A percentile compares a stretch with the other conserved stretches of the same genome.
These are phyloP conservation scores for Tricholauxania praeusta DNA, from an alignment of 2,888 invertebrate genomes.

Conservation along the genomic window DNA sequence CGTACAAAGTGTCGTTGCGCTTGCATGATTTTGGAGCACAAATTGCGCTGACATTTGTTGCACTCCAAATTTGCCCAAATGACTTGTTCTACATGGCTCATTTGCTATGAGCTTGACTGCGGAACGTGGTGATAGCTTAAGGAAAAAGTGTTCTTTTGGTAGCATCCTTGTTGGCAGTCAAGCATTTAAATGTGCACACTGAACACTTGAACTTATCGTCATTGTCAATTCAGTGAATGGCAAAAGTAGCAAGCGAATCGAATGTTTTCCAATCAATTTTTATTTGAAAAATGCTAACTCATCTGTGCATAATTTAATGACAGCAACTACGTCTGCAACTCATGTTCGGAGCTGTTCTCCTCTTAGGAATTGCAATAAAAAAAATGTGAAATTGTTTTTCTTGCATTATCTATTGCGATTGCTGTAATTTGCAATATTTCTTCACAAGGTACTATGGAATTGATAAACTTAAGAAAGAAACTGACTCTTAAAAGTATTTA, in stretches of 20 bases:
- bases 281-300: slow-evolving; percentile 66
- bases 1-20: no score
- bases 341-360: background rate
- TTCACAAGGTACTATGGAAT: slow-evolving; percentile 9
- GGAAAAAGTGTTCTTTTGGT: background rate
- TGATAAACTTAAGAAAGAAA: no score
- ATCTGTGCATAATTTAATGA: slow-evolving; percentile 67
- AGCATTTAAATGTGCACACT: slow-evolving; percentile 25
- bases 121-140: no score
- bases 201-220: slow-evolving; percentile 27
- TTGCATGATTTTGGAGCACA: no score
- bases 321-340: slow-evolving; percentile 31
- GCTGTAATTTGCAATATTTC: slow-evolving; percentile 55
- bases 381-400: slow-evolving; percentile 51
- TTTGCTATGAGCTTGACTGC: background rate
- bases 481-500: no score
- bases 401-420: slow-evolving; percentile 47
- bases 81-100: background rate
- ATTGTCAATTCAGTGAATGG: slow-evolving; percentile 33
- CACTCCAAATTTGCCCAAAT: no score
- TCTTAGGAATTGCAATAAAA: background rate
- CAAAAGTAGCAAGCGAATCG: slow-evolving; percentile 46
- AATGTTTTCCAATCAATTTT: slow-evolving; percentile 68
- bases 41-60: no score
- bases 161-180: slow-evolving; percentile 16